A percentile compares a stretch with the other conserved stretches of the same genome.
phyloP scores from a whole-genome alignment of 2,888 invertebrate genomes.

The Encarsia formosa region DNA sequence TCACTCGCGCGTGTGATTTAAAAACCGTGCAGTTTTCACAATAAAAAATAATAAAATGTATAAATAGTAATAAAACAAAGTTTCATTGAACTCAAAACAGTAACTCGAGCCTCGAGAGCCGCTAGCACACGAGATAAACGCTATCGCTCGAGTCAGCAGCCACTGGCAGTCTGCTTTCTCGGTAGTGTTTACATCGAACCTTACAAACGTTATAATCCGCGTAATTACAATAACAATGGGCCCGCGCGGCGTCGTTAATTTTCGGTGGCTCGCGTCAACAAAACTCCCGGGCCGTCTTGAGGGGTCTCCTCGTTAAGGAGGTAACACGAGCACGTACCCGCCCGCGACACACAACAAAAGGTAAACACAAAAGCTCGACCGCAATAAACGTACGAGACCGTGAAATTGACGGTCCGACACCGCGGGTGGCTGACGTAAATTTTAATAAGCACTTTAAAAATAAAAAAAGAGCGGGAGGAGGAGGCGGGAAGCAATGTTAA shows the following conservation, averaged over 20 bases:
- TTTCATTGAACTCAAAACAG: constrained; percentile 20
- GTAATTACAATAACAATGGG: too few species aligned
- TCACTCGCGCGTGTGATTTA: too few species aligned
- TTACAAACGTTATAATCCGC: too few species aligned
- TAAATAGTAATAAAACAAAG: too few species aligned
- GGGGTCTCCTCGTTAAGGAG: constrained; percentile 14
- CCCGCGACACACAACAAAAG: neutral
- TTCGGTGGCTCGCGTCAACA: constrained; percentile 7
- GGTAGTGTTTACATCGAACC: constrained; percentile 9
- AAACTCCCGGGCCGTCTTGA: neutral
- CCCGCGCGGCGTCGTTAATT: too few species aligned
- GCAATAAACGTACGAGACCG: constrained; percentile 17
- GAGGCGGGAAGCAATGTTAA: too few species aligned
- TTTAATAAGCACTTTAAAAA: constrained; percentile 10
- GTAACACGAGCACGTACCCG: too few species aligned
- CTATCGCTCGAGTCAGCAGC: constrained; percentile 15
- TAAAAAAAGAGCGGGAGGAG: too few species aligned
- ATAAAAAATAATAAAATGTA: too few species aligned
- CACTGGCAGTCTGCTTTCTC: constrained; percentile 1
- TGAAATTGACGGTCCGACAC: constrained; percentile 21
- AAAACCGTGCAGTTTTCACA: too few species aligned
- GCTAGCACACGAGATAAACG: constrained; percentile 24
- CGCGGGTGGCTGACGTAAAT: constrained; percentile 3
- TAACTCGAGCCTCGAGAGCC: constrained; percentile 15
- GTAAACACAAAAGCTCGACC: constrained; percentile 12